A percentile compares a stretch with the other conserved stretches of the same genome.
These are phyloP conservation scores for Xenops minutus DNA, from an alignment of 2,797 vertebrate genomes.

Conservation along the genomic window DNA sequence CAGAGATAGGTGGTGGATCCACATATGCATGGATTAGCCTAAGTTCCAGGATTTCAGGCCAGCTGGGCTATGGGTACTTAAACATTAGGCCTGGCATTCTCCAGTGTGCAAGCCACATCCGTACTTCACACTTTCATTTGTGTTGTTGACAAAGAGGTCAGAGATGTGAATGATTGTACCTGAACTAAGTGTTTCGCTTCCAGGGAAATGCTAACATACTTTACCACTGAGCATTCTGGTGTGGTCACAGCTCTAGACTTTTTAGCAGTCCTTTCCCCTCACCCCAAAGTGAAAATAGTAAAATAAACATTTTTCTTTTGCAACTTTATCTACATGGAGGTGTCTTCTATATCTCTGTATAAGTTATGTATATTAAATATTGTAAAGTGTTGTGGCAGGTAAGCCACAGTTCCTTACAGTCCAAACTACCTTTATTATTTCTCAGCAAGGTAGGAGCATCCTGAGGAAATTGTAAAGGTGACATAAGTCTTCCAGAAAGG, in stretches of 20 bases:
- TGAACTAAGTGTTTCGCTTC: not conserved
- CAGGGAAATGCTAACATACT: not conserved
- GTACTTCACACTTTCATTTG: not conserved
- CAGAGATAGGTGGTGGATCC: not conserved
- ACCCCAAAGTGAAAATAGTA: not conserved
- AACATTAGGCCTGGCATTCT: not conserved
- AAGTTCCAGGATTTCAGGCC: not conserved
- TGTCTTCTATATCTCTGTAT: not conserved
- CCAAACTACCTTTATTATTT: not conserved
- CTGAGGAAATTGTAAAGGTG: not conserved
- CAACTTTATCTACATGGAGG: not conserved
- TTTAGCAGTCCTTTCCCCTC: not conserved
- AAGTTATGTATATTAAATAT: not conserved
- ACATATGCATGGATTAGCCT: not conserved
- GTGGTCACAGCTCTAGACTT: not conserved
- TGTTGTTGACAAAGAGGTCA: not conserved
- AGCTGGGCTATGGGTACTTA: not conserved
- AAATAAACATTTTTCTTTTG: not conserved
- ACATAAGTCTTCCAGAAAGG: not conserved
- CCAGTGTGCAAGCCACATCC: not conserved
- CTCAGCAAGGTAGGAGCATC: not conserved
- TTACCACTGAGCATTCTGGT: not conserved
- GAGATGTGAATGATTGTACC: not conserved
- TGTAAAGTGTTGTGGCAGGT: not conserved
- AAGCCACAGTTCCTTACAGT: not conserved